phyloP scores from a whole-genome alignment of 2,797 vertebrate genomes.

The Siniperca scherzeri region DNA sequence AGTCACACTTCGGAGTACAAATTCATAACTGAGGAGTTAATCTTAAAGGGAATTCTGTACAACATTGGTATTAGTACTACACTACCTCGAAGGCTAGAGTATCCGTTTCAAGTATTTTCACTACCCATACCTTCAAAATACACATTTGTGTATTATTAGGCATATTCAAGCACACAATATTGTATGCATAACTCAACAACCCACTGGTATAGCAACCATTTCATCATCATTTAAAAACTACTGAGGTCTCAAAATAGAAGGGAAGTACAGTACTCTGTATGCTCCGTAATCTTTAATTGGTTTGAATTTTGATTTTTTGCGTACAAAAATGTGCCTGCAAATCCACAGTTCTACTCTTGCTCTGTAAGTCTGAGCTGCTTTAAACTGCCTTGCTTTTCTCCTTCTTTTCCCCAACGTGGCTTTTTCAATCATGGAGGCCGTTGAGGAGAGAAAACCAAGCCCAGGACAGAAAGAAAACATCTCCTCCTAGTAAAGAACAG shows the following conservation, averaged over 20 bases:
- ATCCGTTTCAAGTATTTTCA: conserved; percentile 85
- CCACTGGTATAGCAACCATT: conserved; percentile 86
- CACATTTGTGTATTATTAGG: conserved; percentile 84
- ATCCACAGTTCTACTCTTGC: conserved; percentile 16
- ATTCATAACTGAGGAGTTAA: conserved; percentile 81
- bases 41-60: conserved; percentile 86
- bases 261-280: conserved; percentile 62
- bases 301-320: conserved; percentile 38
- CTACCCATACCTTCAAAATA: conserved; percentile 73
- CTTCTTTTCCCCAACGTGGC: conserved; percentile 6
- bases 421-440: conserved; percentile 37
- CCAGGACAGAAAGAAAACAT: conserved; percentile 22
- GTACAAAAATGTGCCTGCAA: conserved; percentile 5
- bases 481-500: conserved; percentile 32
- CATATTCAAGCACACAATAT: conserved; percentile 71
- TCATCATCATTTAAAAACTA: conserved; percentile 88
- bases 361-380: conserved; percentile 8
- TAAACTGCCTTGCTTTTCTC: conserved; percentile 17
- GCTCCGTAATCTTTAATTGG: conserved; percentile 30
- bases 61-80: conserved; percentile 88
- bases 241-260: conserved; percentile 86
- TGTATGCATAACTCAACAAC: conserved; percentile 84
- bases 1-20: conserved; percentile 87
- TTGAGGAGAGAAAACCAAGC: conserved; percentile 33
- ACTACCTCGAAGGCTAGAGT: conserved; percentile 83